Conservation (phyloP, 2,888 invertebrate genomes). For the Crocallis elinguaria region DNA sequence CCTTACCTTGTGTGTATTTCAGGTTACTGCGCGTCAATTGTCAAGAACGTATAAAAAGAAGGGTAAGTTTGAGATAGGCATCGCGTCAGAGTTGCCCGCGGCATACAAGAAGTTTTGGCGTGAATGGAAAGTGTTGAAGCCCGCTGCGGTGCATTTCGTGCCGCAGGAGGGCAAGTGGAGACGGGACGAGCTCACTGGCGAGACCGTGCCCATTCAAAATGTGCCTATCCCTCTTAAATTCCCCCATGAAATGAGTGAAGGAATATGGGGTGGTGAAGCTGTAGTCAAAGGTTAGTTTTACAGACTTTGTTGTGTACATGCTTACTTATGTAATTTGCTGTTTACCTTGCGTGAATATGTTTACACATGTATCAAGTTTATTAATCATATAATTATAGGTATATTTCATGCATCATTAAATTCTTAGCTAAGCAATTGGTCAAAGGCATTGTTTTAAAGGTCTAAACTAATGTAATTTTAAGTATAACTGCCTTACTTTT, state of each 20-base stretch:
- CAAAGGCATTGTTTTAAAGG: too few relatives aligned
- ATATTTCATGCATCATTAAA: too few relatives aligned
- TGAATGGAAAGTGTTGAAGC: conserved; percentile 90
- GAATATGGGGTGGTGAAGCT: conserved; percentile 99
- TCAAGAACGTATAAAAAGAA: conserved; percentile 80
- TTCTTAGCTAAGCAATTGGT: too few relatives aligned
- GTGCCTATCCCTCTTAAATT: conserved; percentile 89
- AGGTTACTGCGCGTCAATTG: conserved; percentile 76
- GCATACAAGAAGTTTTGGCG: conserved; percentile 94
- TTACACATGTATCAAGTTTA: conserved; percentile 5
- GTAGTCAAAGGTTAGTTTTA: conserved; percentile 88
- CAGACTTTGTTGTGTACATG: neutral
- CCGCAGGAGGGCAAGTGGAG: conserved; percentile 90
- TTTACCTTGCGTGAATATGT: conserved; percentile 7
- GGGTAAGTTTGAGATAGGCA: conserved; percentile 86
- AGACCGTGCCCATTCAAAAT: conserved; percentile 90
- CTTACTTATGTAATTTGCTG: conserved; percentile 27
- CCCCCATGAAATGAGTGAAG: conserved; percentile 91
- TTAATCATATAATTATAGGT: too few relatives aligned
- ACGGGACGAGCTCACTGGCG: conserved; percentile 89
- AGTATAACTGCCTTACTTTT: too few relatives aligned
- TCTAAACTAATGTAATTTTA: too few relatives aligned
- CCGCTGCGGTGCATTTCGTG: conserved; percentile 88
- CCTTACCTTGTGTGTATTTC: conserved; percentile 55
- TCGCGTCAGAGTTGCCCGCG: conserved; percentile 89